phyloP scores from a whole-genome alignment of 2,888 invertebrate species.

The Yponomeuta sedellus region DNA sequence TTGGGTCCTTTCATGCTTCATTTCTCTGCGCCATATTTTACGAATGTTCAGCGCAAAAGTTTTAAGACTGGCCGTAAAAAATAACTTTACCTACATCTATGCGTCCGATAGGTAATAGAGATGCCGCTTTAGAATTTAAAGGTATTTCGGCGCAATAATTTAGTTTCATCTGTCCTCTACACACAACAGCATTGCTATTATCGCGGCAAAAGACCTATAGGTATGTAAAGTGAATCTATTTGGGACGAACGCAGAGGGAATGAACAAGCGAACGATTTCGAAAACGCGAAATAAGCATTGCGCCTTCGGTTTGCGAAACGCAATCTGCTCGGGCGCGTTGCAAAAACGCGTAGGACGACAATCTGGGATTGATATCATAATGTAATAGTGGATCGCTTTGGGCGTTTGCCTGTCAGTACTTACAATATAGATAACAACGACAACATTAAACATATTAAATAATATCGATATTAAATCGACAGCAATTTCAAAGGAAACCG shows the following conservation, averaged over 20 bases:
- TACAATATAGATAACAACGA: not conserved
- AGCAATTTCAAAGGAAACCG: no score
- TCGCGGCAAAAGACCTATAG: not conserved
- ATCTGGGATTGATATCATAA: constrained; percentile 52
- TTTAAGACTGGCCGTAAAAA: not conserved
- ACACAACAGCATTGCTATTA: not conserved
- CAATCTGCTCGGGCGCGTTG: constrained; percentile 58
- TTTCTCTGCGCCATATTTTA: not conserved
- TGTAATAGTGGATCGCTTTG: not conserved
- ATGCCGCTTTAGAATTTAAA: no score
- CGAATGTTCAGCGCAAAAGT: not conserved
- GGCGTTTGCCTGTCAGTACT: not conserved
- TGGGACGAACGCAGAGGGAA: constrained; percentile 25
- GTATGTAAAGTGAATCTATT: constrained; percentile 4
- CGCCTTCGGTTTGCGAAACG: constrained; percentile 71
- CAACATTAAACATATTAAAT: not conserved
- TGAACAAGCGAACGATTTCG: constrained; percentile 68
- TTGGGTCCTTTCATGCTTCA: not conserved
- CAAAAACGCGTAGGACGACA: constrained; percentile 71
- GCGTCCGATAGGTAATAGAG: not conserved
- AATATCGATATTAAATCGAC: no score
- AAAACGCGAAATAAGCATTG: constrained; percentile 73
- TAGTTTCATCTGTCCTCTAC: no score
- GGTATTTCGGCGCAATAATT: no score
- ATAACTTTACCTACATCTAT: not conserved